phyloP scores from a whole-genome alignment of 2,113 vertebrate species.

The Pedionomus torquatus region DNA sequence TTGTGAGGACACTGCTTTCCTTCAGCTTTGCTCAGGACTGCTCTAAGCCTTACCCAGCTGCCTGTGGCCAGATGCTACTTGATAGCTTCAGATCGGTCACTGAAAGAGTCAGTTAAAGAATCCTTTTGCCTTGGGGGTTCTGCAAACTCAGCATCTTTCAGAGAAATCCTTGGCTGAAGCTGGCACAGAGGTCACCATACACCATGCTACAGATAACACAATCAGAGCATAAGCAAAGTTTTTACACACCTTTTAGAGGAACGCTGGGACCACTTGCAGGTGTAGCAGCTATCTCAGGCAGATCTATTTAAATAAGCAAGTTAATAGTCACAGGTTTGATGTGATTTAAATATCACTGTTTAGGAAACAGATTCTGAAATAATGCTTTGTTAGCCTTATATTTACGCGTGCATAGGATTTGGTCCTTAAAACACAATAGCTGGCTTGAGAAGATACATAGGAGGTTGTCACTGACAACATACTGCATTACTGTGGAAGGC shows the following conservation, averaged over 20 bases:
- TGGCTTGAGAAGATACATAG: not conserved
- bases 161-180: not conserved
- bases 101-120: not conserved
- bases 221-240: not conserved
- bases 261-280: not conserved
- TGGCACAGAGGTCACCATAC: accelerated
- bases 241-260: not conserved
- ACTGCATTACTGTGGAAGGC: not conserved
- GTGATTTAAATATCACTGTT: not conserved
- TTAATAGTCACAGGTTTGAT: not conserved
- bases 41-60: not conserved
- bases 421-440: not conserved
- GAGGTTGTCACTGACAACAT: not conserved
- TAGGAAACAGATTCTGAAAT: not conserved
- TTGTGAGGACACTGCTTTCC: not conserved
- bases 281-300: not conserved
- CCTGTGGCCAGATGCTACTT: not conserved
- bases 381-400: not conserved
- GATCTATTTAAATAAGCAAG: not conserved
- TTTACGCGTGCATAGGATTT: not conserved
- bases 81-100: not conserved
- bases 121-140: not conserved
- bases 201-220: not conserved
- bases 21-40: not conserved
- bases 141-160: not conserved